These are phyloP conservation scores for Phrynocephalus guinanensis DNA, from an alignment of 2,797 vertebrate species.

Conservation along the genomic window DNA sequence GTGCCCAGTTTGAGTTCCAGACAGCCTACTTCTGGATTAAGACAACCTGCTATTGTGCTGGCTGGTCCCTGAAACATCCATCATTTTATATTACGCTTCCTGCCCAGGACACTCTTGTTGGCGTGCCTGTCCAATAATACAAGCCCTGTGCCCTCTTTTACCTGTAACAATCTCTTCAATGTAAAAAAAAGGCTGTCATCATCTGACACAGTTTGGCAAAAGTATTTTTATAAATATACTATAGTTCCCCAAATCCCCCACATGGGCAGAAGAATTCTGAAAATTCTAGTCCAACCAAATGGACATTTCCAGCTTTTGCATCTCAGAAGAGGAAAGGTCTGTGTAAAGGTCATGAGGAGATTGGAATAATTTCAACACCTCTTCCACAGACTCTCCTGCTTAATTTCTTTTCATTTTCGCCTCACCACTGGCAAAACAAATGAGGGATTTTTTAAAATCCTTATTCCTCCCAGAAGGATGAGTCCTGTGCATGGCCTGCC, in stretches of 20 bases:
- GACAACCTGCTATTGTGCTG: conserved; percentile 38
- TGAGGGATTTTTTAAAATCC: conserved; percentile 45
- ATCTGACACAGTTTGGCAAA: background rate
- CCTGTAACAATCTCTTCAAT: conserved; percentile 37
- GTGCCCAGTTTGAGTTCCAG: conserved; percentile 46
- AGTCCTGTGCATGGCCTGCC: conserved; percentile 29
- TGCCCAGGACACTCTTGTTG: conserved; percentile 49
- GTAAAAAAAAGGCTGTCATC: conserved; percentile 46
- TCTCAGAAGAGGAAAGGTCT: background rate
- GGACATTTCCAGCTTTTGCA: background rate
- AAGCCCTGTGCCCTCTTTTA: conserved; percentile 10
- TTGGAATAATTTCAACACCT: conserved; percentile 48
- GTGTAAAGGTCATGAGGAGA: background rate
- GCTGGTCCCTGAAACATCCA: conserved; percentile 38
- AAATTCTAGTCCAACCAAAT: too few relatives aligned
- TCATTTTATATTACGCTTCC: conserved; percentile 57
- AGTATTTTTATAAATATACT: too few relatives aligned
- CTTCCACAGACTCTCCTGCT: conserved; percentile 10
- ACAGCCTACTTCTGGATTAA: conserved; percentile 48
- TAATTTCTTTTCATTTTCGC: conserved; percentile 24
- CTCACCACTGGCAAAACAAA: conserved; percentile 45
- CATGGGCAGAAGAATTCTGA: background rate
- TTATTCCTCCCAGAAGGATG: conserved; percentile 48
- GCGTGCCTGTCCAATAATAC: conserved; percentile 10
- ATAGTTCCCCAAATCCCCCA: too few relatives aligned